Evolutionary conservation across 2,113 vertebrate species (phyloP), one percentile per base, ranked within the genome.

Genomic region (Anolis sagrei): DNA sequence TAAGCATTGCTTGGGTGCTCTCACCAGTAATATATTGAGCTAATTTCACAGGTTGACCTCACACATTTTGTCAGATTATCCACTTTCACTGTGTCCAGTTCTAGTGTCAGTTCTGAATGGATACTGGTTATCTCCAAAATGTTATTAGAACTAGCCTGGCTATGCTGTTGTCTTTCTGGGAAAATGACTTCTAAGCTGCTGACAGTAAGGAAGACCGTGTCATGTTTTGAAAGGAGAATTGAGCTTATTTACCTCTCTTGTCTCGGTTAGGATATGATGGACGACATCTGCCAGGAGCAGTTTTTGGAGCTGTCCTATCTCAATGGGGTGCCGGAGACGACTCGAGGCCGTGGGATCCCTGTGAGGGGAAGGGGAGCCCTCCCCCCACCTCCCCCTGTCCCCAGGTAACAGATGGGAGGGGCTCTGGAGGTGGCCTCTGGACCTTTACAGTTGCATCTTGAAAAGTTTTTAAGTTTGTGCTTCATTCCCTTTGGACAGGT

Each of bases 291-390:
- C 90, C 97, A 98, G 76, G 98, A 99, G 36, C 97, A 97, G 4
- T 99, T 98, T 93, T 96, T 99, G 97, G 98, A 99, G 90, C 96
- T 98, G 61, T 97, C 98, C 62, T 99, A 98, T 91, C 93, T 99
- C 90, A 99, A 99, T 49, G 98, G 98, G 44, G 96, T 97, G 2
- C 98, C 98, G 25, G 97, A 97, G 14, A 96, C 97, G 16, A 92
- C 87, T 49, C 96, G 98, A 2, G 96, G 98, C 54, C 97, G 98
- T 14, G 97, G 97, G 13, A 96, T 96, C 29, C 94, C 97, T 13
- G 97, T 96, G 79, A 86, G 98, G 82, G 98, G 98, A 39, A 95
- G 98, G 74, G 98, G 98, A 83, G 97, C 97, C 54, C 97, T 97
- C 16, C 97, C 98, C n/a, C 97, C 97, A 5, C 97, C 97, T 68